A percentile compares a stretch with the other conserved stretches of the same genome.
Conservation (phyloP, 2,797 vertebrate genomes). For the Myripristis murdjan region DNA sequence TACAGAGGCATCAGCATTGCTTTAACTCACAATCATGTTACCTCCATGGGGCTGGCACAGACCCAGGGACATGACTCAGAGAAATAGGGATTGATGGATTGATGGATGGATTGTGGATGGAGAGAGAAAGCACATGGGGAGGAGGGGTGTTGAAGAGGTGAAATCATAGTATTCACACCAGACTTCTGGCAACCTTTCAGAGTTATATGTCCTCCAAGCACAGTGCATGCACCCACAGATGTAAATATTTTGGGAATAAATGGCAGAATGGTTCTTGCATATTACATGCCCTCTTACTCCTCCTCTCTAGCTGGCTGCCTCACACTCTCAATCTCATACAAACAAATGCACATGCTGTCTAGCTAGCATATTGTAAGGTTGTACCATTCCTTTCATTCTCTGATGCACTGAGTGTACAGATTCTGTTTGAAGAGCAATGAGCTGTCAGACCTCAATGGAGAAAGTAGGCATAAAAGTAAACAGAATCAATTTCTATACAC, state of each 20-base stretch:
- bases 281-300: neutral
- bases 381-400: neutral
- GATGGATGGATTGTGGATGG: neutral
- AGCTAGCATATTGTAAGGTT: neutral
- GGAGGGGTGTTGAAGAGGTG: neutral
- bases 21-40: conserved; percentile 49
- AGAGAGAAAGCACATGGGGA: neutral
- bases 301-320: no score
- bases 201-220: neutral
- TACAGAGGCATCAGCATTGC: conserved; percentile 42
- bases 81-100: conserved; percentile 1
- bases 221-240: neutral
- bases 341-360: neutral
- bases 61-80: conserved; percentile 17
- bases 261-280: neutral
- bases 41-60: conserved; percentile 23
- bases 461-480: conserved; percentile 9
- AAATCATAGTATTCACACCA: neutral
- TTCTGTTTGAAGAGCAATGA: conserved; percentile 2
- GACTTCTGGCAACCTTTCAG: neutral
- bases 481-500: conserved; percentile 14
- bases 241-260: conserved; percentile 2
- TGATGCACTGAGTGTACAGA: conserved; percentile 1
- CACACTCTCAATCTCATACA: neutral
- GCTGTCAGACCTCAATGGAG: conserved; percentile 4